Percentiles rank a stretch among this genome's conserved stretches.
Evolutionary conservation across 1,140 invertebrate genomes (phyloP).

Genomic region (Dendrolimus kikuchii): DNA sequence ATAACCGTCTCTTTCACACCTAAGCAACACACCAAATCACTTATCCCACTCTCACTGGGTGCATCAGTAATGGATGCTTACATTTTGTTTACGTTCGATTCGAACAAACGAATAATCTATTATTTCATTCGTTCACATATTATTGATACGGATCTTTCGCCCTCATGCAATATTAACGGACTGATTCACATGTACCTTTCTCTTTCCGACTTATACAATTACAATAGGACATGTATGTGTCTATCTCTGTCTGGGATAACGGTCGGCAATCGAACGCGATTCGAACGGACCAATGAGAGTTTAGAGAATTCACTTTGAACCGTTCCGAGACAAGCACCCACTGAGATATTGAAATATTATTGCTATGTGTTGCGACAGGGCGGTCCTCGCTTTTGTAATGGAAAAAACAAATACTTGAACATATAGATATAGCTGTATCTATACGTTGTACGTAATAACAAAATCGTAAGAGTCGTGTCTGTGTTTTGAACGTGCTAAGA

Average conservation of each 20-base stretch:
- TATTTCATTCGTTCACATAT: conserved; percentile 71
- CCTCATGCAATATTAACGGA: conserved; percentile 57
- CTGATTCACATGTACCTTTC: conserved; percentile 28
- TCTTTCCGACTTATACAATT: conserved; percentile 18
- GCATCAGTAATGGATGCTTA: conserved; percentile 62
- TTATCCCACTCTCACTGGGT: conserved; percentile 16
- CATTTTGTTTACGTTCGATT: conserved; percentile 69
- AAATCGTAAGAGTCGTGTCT: conserved; percentile 22
- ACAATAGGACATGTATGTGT: fast-evolving
- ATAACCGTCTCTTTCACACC: conserved; percentile 30
- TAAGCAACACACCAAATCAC: conserved; percentile 1
- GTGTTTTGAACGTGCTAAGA: too few relatives aligned
- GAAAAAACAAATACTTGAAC: conserved; percentile 56
- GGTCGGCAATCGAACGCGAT: conserved; percentile 35
- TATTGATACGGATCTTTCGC: conserved; percentile 63
- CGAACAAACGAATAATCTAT: conserved; percentile 72
- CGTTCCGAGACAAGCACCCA: conserved; percentile 31
- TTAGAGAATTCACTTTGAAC: conserved; percentile 51
- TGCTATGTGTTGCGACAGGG: conserved; percentile 39
- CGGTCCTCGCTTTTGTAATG: conserved; percentile 62
- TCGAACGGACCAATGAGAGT: conserved; percentile 37
- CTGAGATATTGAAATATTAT: conserved; percentile 63
- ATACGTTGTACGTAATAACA: conserved; percentile 22
- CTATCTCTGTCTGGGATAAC: conserved; percentile 27
- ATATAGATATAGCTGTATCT: too few relatives aligned